Evolutionary conservation across 2,113 vertebrate species (phyloP), one percentile per base, ranked within the genome.

Genomic region (Dolichallabes microphthalmus): DNA sequence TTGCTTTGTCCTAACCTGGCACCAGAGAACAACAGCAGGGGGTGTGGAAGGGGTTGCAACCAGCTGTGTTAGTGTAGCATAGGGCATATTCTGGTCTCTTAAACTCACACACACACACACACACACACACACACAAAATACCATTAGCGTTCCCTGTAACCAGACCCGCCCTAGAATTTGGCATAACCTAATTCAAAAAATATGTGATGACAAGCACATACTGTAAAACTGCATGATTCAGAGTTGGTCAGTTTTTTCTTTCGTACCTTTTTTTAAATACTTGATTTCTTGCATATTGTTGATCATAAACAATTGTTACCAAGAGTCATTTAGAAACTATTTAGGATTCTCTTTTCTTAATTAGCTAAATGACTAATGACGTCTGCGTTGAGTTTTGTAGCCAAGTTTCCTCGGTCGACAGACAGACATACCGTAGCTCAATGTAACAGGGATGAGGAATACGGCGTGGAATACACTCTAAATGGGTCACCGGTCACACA

Each of bases 1-100:
- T 64, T 77, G 86, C 86, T 83, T 89, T 88, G 88, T 88, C 88
- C 85, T 85, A 86, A 85, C 86, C 82, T 88, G 82, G 82, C 82
- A 85, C 83, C 14, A 77, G 68, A 80, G 78, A 84, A 89, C 80
- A 82, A 76, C 73, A 58, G 66, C 45, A 74, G 10, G 35, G 9
- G 19, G 39, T 12, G 74, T 45, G 20, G 32, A 64, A 20, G 71
- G 63, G 45, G 76, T 30, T 14, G 64, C 17, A 71, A 55, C 85
- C 85, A 88, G 82, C 86, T 87, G 74, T 87, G 64, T 85, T 87
- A 85, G 88, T 88, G 57, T 79, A 88, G 88, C 82, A 83, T 73
- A 82, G 82, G 82, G 82, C 79, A 87, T 69, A 73, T 78, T 88
- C 80, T 71, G 74, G 74, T 81, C 81, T 63, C 74, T 73, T 86